Evolutionary conservation across 2,113 vertebrate species (phyloP), one percentile per base, ranked within the genome.

Genomic region (Chaetura pelagica): DNA sequence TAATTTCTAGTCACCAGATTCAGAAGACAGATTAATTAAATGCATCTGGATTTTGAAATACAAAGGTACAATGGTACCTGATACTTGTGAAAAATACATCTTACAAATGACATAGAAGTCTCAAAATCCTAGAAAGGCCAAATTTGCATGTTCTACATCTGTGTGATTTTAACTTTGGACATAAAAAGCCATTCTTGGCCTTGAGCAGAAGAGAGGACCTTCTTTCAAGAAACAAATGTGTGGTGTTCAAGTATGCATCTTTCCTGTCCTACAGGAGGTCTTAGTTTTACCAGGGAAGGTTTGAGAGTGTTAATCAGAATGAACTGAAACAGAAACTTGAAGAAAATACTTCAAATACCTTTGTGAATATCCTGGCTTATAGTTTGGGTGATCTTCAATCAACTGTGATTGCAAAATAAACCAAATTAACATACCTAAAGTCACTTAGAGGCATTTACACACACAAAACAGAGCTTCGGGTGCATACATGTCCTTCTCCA

Each of bases 111-210:
- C 1, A 3, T 66, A 62, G 16, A 51, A 69, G 8, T 59, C 66
- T 38, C 6, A 9, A 74, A 86, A 58, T 72, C 6, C 15, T 9
- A 83, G 12, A 16, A 4, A 34, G 7, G 6, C 2, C 2, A 4
- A 19, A 7, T 49, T 69, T 77, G 7, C 0, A 0, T 23, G 40
- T 73, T 52, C 30, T 57, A 16, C 17, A 30, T 30, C 12, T 34
- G 4, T 57, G 12, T 40, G 21, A 58, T 77, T 73, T 86, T 57
- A 68, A 52, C 20, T 35, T 46, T 23, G 6, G 18, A 4, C 2
- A 27, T 26, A 66, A 21, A 4, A 89, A 12, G 15, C 7, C 2
- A 6, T 52, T 68, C 48, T 63, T 6, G 14, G 12, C 12, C 29
- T 32, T 51, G 20, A 77, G 17, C 27, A 67, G 14, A 15, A 85